Base-by-base conservation (phyloP, 2,797 vertebrate genomes). In the Lophotriccus pileatus region DNA sequence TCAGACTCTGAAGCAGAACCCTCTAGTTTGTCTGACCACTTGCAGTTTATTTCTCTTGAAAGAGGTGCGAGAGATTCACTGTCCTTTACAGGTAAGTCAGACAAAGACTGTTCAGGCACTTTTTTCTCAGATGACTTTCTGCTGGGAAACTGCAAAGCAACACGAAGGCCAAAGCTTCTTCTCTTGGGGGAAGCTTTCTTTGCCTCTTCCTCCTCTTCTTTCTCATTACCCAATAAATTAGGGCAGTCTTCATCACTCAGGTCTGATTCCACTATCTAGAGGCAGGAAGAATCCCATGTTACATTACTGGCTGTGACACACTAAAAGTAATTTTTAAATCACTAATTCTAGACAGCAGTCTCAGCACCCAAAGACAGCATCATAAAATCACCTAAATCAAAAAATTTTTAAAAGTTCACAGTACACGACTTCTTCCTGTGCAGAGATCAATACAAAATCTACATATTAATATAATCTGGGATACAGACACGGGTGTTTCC, bases 101-200 rank as follows among this genome's bases (percentile, higher is more conserved):
- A 76, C 78, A 96, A 92, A 80, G 47, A 41, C 8, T 94, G 55
- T 74, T 97, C 95, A 16, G 96, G 79, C 50, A 92, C 74, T 77
- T 94, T 78, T 18, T 95, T 96, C 62, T 97, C 96, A 32, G 94
- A 94, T 2, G 89, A 89, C 89, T 98, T 98, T 97, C 98, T 99
- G 79, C 96, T 90, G 6, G 99, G 99, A 98, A 99, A 99, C 87
- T 99, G 99, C 87, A 99, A 98, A 12, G 99, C 99, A 23, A 99
- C 98, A 52, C 99, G 98, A 66, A 99, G 98, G 80, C 98, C 98
- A 43, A 98, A 95, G 30, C 98, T 98, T 92, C 91, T 98, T 92
- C 97, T 98, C 95, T 98, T 98, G 9, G 96, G 87, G 2, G 97
- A 94, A 6, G 85, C 23, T 3, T 90, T 83, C 41, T 97, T 98